phyloP scores from a whole-genome alignment of 2,888 invertebrate genomes.

The Flabesymbios commensalis region DNA sequence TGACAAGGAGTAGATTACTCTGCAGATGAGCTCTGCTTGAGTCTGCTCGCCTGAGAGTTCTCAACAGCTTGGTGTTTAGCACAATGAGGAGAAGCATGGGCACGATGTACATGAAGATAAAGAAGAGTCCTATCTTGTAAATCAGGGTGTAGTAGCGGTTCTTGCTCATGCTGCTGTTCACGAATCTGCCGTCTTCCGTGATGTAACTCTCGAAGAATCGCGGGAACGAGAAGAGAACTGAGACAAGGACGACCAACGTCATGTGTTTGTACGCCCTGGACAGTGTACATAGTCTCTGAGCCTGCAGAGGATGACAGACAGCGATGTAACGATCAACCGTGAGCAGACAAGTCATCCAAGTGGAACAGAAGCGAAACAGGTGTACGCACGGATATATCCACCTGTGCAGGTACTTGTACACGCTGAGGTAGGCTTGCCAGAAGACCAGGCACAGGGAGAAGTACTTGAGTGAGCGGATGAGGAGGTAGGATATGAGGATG shows the following conservation, averaged over 20 bases:
- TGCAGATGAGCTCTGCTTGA: neutral
- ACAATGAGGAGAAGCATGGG: slow-evolving; percentile 26
- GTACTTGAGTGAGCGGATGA: slow-evolving; percentile 22
- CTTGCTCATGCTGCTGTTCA: slow-evolving; percentile 10
- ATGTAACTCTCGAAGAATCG: slow-evolving; percentile 33
- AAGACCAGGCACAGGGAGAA: slow-evolving; percentile 1
- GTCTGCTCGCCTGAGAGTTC: slow-evolving; percentile 5
- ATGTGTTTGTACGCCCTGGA: slow-evolving; percentile 22
- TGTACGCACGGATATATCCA: slow-evolving; percentile 26
- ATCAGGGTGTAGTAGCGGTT: slow-evolving; percentile 25
- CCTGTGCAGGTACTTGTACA: slow-evolving; percentile 16
- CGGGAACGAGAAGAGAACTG: slow-evolving; percentile 26
- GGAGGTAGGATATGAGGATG: slow-evolving; percentile 19
- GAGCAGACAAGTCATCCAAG: slow-evolving; percentile 34
- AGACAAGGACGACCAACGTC: slow-evolving; percentile 11
- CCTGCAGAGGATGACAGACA: slow-evolving; percentile 33
- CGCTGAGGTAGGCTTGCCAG: slow-evolving; percentile 7
- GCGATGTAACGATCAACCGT: slow-evolving; percentile 36
- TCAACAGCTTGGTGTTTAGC: slow-evolving; percentile 27
- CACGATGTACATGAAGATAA: slow-evolving; percentile 28
- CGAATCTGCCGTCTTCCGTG: slow-evolving; percentile 10
- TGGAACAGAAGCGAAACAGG: slow-evolving; percentile 23
- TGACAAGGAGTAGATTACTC: neutral
- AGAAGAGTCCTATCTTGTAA: slow-evolving; percentile 30
- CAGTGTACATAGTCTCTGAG: slow-evolving; percentile 32